Evolutionary conservation across 2,888 invertebrate genomes (phyloP).

Genomic region (Microchrysa polita): DNA sequence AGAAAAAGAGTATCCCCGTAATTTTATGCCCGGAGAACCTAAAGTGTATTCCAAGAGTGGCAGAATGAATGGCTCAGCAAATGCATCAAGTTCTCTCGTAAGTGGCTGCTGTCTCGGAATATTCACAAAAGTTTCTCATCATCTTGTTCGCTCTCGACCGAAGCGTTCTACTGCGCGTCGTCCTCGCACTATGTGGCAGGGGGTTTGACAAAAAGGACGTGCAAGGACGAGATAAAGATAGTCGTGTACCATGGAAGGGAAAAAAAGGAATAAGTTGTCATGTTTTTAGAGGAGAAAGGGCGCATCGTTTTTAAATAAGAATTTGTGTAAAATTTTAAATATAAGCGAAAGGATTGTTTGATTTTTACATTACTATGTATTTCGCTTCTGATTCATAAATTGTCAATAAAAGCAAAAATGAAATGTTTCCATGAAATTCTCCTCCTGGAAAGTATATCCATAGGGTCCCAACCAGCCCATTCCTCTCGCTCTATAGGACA

Average conservation of each 20-base stretch:
- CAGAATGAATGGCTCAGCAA: constrained; percentile 42
- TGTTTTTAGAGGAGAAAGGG: constrained; percentile 15
- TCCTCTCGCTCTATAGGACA: background rate
- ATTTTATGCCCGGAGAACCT: constrained; percentile 25
- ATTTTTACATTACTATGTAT: too few species aligned
- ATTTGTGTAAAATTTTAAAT: too few species aligned
- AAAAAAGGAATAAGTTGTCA: background rate
- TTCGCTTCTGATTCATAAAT: too few species aligned
- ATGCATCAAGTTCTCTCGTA: constrained; percentile 43
- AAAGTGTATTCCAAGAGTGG: constrained; percentile 34
- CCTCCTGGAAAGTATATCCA: too few species aligned
- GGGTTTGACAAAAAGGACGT: background rate
- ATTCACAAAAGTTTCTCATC: constrained; percentile 18
- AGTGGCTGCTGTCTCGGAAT: constrained; percentile 36
- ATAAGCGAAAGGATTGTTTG: too few species aligned
- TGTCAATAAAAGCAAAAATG: too few species aligned
- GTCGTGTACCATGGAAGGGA: background rate
- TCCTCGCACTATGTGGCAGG: background rate
- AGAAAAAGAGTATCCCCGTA: constrained; percentile 31
- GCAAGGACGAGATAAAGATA: background rate
- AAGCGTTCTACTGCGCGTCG: too few species aligned
- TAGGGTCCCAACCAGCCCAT: too few species aligned
- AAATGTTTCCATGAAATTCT: too few species aligned
- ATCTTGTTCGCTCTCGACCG: background rate
- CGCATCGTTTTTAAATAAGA: background rate